These are phyloP conservation scores for Theretra japonica DNA, from an alignment of 2,888 invertebrate species.

Conservation along the genomic window DNA sequence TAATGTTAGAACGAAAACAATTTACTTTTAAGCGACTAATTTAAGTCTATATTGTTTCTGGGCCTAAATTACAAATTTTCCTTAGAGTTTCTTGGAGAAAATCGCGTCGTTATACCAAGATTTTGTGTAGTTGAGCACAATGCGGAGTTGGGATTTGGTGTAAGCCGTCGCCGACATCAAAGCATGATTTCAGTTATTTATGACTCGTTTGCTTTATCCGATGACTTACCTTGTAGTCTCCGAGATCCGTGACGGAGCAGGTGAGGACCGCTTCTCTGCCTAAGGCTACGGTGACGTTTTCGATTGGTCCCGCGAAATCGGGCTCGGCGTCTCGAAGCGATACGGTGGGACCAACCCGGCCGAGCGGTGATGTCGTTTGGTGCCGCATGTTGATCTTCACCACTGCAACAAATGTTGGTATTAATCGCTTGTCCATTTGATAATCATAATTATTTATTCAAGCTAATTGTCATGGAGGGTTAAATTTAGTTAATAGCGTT, in stretches of 20 bases:
- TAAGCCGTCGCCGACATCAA: constrained; percentile 32
- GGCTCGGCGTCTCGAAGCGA: constrained; percentile 83
- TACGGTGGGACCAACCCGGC: constrained; percentile 70
- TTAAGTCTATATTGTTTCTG: constrained; percentile 21
- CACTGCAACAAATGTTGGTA: constrained; percentile 58
- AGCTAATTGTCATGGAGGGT: too few relatives aligned
- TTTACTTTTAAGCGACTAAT: constrained; percentile 19
- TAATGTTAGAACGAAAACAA: constrained; percentile 4
- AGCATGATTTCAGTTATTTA: constrained; percentile 35
- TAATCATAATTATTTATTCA: too few relatives aligned
- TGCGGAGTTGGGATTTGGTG: constrained; percentile 29
- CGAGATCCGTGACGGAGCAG: constrained; percentile 89
- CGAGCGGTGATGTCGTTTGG: constrained; percentile 71
- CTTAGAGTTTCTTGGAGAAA: constrained; percentile 26
- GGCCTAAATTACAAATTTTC: constrained; percentile 21
- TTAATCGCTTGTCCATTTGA: constrained; percentile 36
- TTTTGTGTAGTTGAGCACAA: constrained; percentile 30
- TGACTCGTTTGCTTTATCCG: constrained; percentile 28
- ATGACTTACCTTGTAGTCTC: constrained; percentile 88
- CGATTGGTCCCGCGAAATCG: constrained; percentile 88
- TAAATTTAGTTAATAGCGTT: too few relatives aligned
- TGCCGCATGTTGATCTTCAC: constrained; percentile 73
- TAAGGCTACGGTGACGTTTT: constrained; percentile 90
- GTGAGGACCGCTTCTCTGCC: constrained; percentile 90
- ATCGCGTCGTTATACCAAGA: constrained; percentile 30